Percentiles rank a stretch among this genome's conserved stretches.
Evolutionary conservation across 2,113 vertebrate genomes (phyloP).

Genomic region (Clarias gariepinus): DNA sequence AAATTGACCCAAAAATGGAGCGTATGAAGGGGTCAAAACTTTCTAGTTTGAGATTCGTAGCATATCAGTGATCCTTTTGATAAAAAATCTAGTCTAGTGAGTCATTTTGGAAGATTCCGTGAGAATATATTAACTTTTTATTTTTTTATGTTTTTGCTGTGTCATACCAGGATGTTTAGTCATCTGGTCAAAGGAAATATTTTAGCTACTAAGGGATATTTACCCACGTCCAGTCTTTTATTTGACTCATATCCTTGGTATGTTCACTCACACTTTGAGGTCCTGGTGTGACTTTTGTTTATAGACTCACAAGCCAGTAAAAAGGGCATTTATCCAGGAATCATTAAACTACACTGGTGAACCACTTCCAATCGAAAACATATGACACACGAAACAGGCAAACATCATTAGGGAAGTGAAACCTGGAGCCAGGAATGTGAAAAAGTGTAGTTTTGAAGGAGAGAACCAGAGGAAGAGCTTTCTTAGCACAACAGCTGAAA

Average conservation of each 20-base stretch:
- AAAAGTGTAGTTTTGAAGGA: constrained; percentile 59
- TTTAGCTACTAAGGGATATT: constrained; percentile 27
- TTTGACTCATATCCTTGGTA: constrained; percentile 64
- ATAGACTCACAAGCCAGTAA: neutral
- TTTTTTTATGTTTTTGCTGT: neutral
- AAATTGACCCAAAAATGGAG: neutral
- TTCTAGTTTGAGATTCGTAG: neutral
- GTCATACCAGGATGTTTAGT: constrained; percentile 44
- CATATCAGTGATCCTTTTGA: neutral
- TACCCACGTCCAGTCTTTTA: constrained; percentile 27
- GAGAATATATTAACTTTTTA: neutral
- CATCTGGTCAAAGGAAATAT: constrained; percentile 42
- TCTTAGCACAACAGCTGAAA: constrained; percentile 66
- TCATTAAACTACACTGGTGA: constrained; percentile 3
- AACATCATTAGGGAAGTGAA: constrained; percentile 42
- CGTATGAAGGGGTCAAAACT: neutral
- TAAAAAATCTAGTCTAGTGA: neutral
- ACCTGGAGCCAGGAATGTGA: constrained; percentile 58
- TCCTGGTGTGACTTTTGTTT: constrained; percentile 26
- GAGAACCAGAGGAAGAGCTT: constrained; percentile 49
- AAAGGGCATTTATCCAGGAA: constrained; percentile 3
- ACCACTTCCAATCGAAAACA: neutral
- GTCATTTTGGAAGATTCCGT: constrained; percentile 7
- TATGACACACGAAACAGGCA: constrained; percentile 24
- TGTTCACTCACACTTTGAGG: neutral